Base-by-base conservation (phyloP, 2,888 invertebrate genomes). In the Pandemis corylana region DNA sequence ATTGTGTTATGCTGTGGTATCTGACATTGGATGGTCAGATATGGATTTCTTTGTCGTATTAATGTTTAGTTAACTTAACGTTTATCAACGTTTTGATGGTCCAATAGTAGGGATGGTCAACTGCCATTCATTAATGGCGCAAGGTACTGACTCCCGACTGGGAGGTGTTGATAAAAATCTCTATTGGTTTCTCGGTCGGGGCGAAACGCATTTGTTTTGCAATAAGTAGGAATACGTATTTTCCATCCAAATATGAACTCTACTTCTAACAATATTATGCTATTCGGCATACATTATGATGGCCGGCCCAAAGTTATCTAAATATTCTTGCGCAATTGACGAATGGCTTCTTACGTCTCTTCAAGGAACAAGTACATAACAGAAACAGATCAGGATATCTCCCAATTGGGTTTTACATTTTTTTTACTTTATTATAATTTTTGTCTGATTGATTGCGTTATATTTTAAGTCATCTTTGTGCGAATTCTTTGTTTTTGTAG, bases 391-490 rank as follows among this genome's bases (percentile, higher is more conserved):
- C 56, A 15, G 56, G 20, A 56, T 28, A 28, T 59, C 28, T 59
- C 59, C 28, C 28, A 28, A 12, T 12, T 28, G 59, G 59, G 12
- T 59, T 12, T 59, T 28, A 59, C 28, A 28, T 20, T 12, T 59
- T 28, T 59, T 59, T 59, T 28, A 59, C 28, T 59, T 59, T 28
- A 59, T 10, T 59, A 59, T 20, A 10, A 12, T 59, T 59, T 65
- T 71, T 61, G 59, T 36, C 12, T 41, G 44, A 28, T 46, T 71
- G 71, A 46, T 53, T 28, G 59, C 20, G 59, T 61, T 36, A 65
- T 65, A 51, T 13, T 66, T 46, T 71, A 67, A 20, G 56, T 61
- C 7, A 61, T 41, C 41, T 49, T 59, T 61, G 66, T 61, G 66
- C 61, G 66, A 66, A 49, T 49, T 46, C 13, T 20, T n/a, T 15